phyloP scores from a whole-genome alignment of 2,888 invertebrate genomes.

The Polyommatus iphigenia region DNA sequence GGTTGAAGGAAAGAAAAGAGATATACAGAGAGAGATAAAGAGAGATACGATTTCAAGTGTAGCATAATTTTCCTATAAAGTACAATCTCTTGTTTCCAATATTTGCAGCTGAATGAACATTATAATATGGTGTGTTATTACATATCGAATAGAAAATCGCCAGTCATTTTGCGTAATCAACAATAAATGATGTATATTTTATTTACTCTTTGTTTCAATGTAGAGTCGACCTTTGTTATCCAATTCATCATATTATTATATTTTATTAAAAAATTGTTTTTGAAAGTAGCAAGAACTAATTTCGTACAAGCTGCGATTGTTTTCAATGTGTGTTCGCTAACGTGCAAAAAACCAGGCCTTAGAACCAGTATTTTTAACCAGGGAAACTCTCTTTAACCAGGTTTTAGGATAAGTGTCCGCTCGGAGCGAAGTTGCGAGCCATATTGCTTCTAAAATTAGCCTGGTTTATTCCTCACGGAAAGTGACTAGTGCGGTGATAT shows the following conservation, averaged over 20 bases:
- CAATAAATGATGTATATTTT: constrained; percentile 12
- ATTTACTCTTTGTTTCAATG: constrained; percentile 7
- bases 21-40: no score
- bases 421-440: no score
- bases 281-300: not conserved
- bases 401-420: no score
- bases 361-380: no score
- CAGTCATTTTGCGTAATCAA: not conserved
- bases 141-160: not conserved
- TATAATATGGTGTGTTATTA: not conserved
- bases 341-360: no score
- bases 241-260: not conserved
- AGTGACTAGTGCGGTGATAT: no score
- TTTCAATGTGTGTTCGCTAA: no score
- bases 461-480: no score
- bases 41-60: no score
- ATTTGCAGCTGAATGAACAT: not conserved
- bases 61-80: not conserved
- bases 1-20: not conserved
- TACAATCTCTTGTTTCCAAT: not conserved
- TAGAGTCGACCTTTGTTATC: not conserved
- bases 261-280: not conserved
- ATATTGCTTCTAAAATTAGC: no score
- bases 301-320: no score
- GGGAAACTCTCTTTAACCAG: no score